Base-by-base conservation (phyloP, 2,888 invertebrate species). In the Enchytraeus crypticus region DNA sequence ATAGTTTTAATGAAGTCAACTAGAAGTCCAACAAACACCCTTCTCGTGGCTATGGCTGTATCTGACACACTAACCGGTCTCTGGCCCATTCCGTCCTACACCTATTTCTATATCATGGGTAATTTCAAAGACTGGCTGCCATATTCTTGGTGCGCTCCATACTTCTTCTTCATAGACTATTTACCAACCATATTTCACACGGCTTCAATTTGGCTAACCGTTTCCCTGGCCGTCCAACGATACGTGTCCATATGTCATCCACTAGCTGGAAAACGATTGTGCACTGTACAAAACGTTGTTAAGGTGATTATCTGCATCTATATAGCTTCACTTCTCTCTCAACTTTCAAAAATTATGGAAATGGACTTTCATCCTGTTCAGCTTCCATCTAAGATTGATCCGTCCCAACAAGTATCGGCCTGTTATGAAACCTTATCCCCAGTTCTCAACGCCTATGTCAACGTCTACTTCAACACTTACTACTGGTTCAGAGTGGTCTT, bases 241-340 rank as follows among this genome's bases (percentile, higher is more conserved):
- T 95, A 92, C 82, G 89, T 95, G 72, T 95, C 92, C 80, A 92
- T 95, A 1, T 93, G 92, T 74, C 92, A 92, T 78, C 90, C 92
- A 0, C 87, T 90, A 0, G 84, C 88, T 64, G 93, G 92, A 0
- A 84, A 90, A 62, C 87, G 87, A 21, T 82, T 84, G 80, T 85
- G 85, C 73, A 84, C 83, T 29, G 80, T 83, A 65, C 57, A 53
- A 2, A 60, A 91, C 61, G 74, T 89, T 51, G 85, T 86, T 75
- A 87, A 87, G 67, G 88, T 88, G 70, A 86, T 91, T 33, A 81
- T 86, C 57, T 86, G 87, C 79, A 90, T 93, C 67, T 87, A 88
- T 53, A 21, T 51, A 26, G 32, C 54, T 11, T 62, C 64, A 14
- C 26, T 57, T 11, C 77, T 92, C 2, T 91, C 91, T 70, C 61